Evolutionary conservation across 2,888 invertebrate species (phyloP).

Genomic region (Sinhomidia bicolor): DNA sequence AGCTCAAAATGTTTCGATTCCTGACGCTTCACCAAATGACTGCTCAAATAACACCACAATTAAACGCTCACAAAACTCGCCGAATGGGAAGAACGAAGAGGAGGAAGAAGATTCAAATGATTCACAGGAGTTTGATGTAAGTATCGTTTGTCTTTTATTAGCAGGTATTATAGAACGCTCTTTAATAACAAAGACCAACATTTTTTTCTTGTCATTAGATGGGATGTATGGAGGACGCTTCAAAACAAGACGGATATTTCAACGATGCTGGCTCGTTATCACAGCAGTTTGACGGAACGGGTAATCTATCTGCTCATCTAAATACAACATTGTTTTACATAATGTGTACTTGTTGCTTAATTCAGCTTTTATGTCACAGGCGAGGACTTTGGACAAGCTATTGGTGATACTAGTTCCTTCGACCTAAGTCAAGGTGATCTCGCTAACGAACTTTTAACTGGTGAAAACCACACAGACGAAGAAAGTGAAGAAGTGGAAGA

Average conservation of each 20-base stretch:
- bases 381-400: slow-evolving; percentile 71
- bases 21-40: slow-evolving; percentile 49
- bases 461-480: slow-evolving; percentile 76
- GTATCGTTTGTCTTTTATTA: no score
- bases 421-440: slow-evolving; percentile 76
- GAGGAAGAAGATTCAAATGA: slow-evolving; percentile 78
- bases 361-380: slow-evolving; percentile 54
- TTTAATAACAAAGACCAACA: not conserved
- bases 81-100: slow-evolving; percentile 66
- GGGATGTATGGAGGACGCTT: slow-evolving; percentile 58
- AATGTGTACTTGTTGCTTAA: no score
- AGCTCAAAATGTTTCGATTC: slow-evolving; percentile 43
- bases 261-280: slow-evolving; percentile 70
- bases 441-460: slow-evolving; percentile 71
- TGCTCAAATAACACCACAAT: slow-evolving; percentile 28
- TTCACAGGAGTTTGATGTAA: slow-evolving; percentile 79
- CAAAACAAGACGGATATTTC: slow-evolving; percentile 57
- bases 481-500: slow-evolving; percentile 77
- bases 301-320: no score
- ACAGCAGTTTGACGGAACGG: slow-evolving; percentile 76
- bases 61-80: slow-evolving; percentile 60
- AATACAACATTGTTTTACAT: no score
- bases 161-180: no score
- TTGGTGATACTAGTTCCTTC: slow-evolving; percentile 69
- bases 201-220: slow-evolving; percentile 22